A percentile compares a stretch with the other conserved stretches of the same genome.
phyloP scores from a whole-genome alignment of 2,113 vertebrate genomes.

The Mus musculus region GRCm39 chr1:181783501-181784000 shows the following conservation, averaged over 20 bases:
- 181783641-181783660: no score
- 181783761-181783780: not conserved
- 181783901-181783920: not conserved
- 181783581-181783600: slow-evolving; percentile 14
- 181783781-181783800: not conserved
- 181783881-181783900: not conserved
- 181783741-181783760: not conserved
- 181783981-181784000: slow-evolving; percentile 99
- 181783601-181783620: not conserved
- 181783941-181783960: slow-evolving; percentile 86
- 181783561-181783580: not conserved
- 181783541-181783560: not conserved
- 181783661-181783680: no score
- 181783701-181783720: not conserved
- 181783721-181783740: not conserved
- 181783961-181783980: slow-evolving; percentile 98
- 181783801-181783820: slow-evolving; percentile 27
- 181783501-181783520: not conserved
- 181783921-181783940: not conserved
- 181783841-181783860: slow-evolving; percentile 39
- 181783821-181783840: slow-evolving; percentile 28
- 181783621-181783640: not conserved
- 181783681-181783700: not conserved
- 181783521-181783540: not conserved
- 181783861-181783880: not conserved